phyloP scores from a whole-genome alignment of 2,797 vertebrate genomes.

The Sebastes taczanowskii region DNA sequence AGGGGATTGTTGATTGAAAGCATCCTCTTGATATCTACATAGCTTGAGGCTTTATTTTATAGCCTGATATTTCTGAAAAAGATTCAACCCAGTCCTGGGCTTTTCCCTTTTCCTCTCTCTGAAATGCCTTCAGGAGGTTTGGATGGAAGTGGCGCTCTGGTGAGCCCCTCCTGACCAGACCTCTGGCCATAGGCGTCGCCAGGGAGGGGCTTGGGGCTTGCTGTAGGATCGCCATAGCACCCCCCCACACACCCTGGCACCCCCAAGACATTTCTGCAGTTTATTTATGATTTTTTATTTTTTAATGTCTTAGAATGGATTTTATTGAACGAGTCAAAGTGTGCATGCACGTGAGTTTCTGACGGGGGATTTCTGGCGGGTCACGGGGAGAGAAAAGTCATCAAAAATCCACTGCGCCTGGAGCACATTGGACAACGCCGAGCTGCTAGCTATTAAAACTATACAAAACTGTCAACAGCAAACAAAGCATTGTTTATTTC shows the following conservation, averaged over 20 bases:
- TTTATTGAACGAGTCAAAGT: background rate
- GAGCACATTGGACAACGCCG: background rate
- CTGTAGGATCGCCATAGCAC: too few species aligned
- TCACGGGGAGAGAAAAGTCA: background rate
- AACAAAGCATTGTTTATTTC: background rate
- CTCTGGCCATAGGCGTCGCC: background rate
- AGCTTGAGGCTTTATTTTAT: background rate
- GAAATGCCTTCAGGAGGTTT: background rate
- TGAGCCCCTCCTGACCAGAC: background rate
- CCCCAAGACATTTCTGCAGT: too few species aligned
- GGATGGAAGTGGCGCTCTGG: background rate
- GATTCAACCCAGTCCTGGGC: background rate
- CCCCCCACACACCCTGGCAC: too few species aligned
- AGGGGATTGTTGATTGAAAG: background rate
- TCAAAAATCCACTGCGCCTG: background rate
- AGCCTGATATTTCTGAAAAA: background rate
- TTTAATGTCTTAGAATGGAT: too few species aligned
- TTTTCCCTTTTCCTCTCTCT: background rate
- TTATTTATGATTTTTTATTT: too few species aligned
- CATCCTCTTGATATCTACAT: background rate
- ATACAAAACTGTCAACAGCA: too few species aligned
- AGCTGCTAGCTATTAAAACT: too few species aligned
- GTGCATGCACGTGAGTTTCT: background rate
- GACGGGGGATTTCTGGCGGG: background rate
- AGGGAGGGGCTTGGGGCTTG: too few species aligned